phyloP scores from a whole-genome alignment of 2,113 vertebrate species.

The Caranx melampygus region DNA sequence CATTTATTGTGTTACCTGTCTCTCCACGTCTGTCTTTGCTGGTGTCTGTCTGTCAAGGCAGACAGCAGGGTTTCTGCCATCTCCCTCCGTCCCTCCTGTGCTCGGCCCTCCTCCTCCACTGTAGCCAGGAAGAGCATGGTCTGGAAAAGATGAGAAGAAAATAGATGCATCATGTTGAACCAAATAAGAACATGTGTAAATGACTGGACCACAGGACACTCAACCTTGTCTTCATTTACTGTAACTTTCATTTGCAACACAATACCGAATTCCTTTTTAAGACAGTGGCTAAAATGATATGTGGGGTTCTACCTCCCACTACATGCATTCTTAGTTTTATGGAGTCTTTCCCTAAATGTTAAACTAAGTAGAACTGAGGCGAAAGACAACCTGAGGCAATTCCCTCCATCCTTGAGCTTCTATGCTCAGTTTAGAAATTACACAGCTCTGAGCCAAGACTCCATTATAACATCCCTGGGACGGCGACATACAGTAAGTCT shows the following conservation, averaged over 20 bases:
- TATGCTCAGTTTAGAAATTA: constrained; percentile 57
- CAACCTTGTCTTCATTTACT: not conserved
- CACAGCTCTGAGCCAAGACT: constrained; percentile 62
- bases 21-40: constrained; percentile 92
- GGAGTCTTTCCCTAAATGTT: constrained; percentile 16
- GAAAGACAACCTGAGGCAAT: constrained; percentile 48
- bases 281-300: not conserved
- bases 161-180: not conserved
- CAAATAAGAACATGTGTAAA: constrained; percentile 1
- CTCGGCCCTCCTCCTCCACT: constrained; percentile 82
- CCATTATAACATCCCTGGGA: constrained; percentile 73
- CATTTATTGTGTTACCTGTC: constrained; percentile 85
- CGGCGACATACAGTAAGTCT: constrained; percentile 77
- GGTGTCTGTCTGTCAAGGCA: constrained; percentile 89
- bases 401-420: constrained; percentile 43
- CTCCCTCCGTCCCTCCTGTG: constrained; percentile 83
- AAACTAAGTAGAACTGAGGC: constrained; percentile 14
- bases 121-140: constrained; percentile 85
- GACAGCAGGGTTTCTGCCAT: constrained; percentile 86
- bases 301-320: not conserved
- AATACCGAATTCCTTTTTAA: not conserved
- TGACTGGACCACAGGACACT: not conserved
- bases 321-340: constrained; percentile 5
- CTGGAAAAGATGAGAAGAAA: constrained; percentile 77
- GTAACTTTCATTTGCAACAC: not conserved